Conservation (phyloP, 2,797 vertebrate genomes). For the Cheirogaleus major region DNA sequence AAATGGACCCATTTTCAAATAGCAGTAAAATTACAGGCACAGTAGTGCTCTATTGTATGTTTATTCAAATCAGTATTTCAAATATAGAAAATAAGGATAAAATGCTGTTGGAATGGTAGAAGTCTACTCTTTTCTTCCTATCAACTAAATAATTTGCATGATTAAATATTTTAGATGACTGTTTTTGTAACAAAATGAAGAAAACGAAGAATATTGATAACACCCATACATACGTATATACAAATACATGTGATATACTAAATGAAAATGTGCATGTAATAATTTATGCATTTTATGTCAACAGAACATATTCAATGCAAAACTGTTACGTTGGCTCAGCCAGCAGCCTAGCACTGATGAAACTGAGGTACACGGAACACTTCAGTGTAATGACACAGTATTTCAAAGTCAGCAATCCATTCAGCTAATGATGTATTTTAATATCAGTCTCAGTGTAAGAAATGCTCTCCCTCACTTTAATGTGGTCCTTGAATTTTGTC, state of each 20-base stretch:
- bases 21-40: background rate
- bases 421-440: slow-evolving; percentile 60
- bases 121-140: background rate
- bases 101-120: slow-evolving; percentile 21
- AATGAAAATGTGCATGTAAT: background rate
- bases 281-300: slow-evolving; percentile 22
- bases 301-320: slow-evolving; percentile 14
- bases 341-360: slow-evolving; percentile 56
- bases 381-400: slow-evolving; percentile 45
- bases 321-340: slow-evolving; percentile 18
- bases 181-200: slow-evolving; percentile 4
- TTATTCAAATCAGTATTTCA: slow-evolving; percentile 36
- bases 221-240: background rate
- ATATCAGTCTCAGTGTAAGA: slow-evolving; percentile 44
- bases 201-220: background rate
- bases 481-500: slow-evolving; percentile 47
- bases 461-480: slow-evolving; percentile 61
- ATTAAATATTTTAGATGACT: slow-evolving; percentile 61
- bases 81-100: slow-evolving; percentile 32
- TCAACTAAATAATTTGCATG: slow-evolving; percentile 37
- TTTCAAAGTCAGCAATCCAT: slow-evolving; percentile 65
- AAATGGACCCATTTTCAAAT: background rate
- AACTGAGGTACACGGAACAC: slow-evolving; percentile 43
- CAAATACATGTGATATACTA: background rate
- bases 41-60: background rate